A percentile compares a stretch with the other conserved stretches of the same genome.
Evolutionary conservation across 2,888 invertebrate species (phyloP).

Genomic region (Amiota minor): DNA sequence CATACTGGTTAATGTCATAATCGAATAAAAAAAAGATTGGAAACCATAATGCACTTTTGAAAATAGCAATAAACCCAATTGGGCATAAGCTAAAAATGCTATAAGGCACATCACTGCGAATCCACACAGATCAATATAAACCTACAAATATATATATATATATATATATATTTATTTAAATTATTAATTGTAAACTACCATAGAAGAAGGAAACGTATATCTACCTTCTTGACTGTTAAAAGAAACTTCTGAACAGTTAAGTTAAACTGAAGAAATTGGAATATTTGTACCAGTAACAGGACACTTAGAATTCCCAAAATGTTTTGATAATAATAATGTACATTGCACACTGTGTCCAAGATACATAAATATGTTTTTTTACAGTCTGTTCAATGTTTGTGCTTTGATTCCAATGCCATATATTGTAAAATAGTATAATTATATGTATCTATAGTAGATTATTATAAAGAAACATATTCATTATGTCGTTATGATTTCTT

Average conservation of each 20-base stretch:
- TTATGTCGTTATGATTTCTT: no score
- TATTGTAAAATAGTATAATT: background rate
- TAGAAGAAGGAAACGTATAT: background rate
- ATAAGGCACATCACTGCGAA: slow-evolving; percentile 8
- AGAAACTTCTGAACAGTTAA: background rate
- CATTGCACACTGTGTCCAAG: no score
- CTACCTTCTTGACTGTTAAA: background rate
- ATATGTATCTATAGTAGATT: background rate
- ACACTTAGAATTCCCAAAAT: background rate
- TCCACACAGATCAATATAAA: background rate
- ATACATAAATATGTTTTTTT: background rate
- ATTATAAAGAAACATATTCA: no score
- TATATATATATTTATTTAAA: background rate
- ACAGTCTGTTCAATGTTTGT: background rate
- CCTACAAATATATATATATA: background rate
- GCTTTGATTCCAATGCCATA: background rate
- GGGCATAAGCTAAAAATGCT: background rate
- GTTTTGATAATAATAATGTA: no score
- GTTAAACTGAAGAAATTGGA: background rate
- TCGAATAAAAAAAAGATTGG: no score
- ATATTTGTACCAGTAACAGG: background rate
- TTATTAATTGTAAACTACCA: no score
- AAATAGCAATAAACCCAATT: background rate
- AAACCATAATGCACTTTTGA: no score
- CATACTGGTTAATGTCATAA: no score